Conservation (phyloP, 1,140 invertebrate genomes). For the Periplaneta americana region DNA sequence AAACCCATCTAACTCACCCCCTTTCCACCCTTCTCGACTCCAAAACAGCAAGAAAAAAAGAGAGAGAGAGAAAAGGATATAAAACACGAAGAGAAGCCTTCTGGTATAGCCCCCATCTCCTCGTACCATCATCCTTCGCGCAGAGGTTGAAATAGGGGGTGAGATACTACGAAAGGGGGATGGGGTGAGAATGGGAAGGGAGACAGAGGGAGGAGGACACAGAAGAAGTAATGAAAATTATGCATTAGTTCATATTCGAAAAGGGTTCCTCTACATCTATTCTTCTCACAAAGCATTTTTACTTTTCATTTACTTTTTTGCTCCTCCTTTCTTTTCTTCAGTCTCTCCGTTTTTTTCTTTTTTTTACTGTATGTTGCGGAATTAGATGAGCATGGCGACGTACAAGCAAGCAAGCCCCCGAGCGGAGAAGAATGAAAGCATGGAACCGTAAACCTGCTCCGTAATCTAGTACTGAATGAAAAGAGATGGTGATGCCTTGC, state of each 20-base stretch:
- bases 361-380: conserved; percentile 2
- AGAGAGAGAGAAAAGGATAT: too few relatives aligned
- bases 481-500: not conserved
- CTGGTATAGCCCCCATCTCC: too few relatives aligned
- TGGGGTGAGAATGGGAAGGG: not conserved
- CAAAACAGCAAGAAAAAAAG: not conserved
- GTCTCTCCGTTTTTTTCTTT: conserved; percentile 9
- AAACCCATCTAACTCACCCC: not conserved
- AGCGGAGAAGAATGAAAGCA: not conserved
- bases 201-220: not conserved
- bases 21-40: not conserved
- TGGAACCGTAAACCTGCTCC: not conserved
- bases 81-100: too few relatives aligned
- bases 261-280: conserved; percentile 12
- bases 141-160: not conserved
- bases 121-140: not conserved
- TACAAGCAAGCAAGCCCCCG: not conserved
- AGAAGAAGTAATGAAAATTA: conserved; percentile 16
- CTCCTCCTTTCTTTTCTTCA: not conserved
- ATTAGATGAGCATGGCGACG: conserved; percentile 7
- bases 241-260: conserved; percentile 16
- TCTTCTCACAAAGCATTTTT: conserved; percentile 17
- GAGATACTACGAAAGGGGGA: not conserved
- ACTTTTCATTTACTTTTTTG: conserved; percentile 15
- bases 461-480: not conserved